Conservation (phyloP, 2,888 invertebrate genomes). For the Xestia sexstrigata region DNA sequence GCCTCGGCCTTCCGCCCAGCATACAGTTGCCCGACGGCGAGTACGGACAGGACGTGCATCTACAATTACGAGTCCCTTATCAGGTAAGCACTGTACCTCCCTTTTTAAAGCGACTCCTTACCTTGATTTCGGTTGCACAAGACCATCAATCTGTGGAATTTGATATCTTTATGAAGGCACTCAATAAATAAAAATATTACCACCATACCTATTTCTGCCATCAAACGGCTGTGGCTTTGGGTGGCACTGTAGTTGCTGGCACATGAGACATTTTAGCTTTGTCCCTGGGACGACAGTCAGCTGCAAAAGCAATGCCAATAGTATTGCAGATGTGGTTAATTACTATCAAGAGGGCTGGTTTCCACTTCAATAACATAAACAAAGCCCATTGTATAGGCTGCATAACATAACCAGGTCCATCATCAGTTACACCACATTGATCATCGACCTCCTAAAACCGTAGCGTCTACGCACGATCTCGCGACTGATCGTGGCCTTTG, state of each 20-base stretch:
- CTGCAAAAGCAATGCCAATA: not conserved
- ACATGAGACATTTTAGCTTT: too few relatives aligned
- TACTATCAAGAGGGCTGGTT: not conserved
- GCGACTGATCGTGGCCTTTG: not conserved
- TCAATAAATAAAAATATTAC: not conserved
- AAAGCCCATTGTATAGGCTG: not conserved
- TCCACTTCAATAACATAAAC: not conserved
- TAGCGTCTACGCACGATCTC: not conserved
- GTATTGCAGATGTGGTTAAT: not conserved
- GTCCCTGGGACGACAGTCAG: not conserved
- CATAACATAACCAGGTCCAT: too few relatives aligned
- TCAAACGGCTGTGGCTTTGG: too few relatives aligned
- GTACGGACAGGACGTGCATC: slow-evolving; percentile 91
- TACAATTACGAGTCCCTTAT: slow-evolving; percentile 92
- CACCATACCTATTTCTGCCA: not conserved
- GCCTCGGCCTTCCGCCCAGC: slow-evolving; percentile 91
- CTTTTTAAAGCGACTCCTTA: not conserved
- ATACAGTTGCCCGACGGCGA: slow-evolving; percentile 92
- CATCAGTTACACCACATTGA: not conserved
- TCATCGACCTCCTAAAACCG: not conserved
- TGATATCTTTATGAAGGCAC: not conserved
- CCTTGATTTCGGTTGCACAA: not conserved
- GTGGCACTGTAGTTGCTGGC: not conserved
- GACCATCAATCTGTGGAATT: not conserved
- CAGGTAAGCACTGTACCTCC: slow-evolving; percentile 83